Evolutionary conservation across 2,888 invertebrate genomes (phyloP).

Genomic region (Zeuzera pyrina): DNA sequence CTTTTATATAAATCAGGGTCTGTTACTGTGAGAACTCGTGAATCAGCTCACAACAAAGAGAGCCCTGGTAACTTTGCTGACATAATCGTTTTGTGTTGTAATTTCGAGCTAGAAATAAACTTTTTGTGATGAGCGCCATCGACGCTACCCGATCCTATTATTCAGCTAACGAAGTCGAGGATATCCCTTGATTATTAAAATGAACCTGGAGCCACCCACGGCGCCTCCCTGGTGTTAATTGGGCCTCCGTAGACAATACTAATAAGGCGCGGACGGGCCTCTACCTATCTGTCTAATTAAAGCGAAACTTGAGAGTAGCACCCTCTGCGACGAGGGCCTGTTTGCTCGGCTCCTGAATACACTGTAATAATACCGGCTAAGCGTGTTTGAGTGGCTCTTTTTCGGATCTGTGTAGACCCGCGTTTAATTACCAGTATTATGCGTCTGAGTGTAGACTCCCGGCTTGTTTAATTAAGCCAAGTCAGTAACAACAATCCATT

Average conservation of each 20-base stretch:
- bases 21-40: too few species aligned
- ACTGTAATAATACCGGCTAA: constrained; percentile 72
- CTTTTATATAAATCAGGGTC: too few species aligned
- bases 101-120: too few species aligned
- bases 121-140: too few species aligned
- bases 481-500: constrained; percentile 66
- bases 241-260: constrained; percentile 74
- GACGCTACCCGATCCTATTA: constrained; percentile 58
- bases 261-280: constrained; percentile 72
- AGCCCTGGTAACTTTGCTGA: too few species aligned
- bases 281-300: constrained; percentile 74
- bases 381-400: constrained; percentile 72
- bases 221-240: constrained; percentile 68
- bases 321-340: constrained; percentile 65
- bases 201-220: constrained; percentile 63
- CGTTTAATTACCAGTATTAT: constrained; percentile 71
- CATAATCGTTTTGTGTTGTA: too few species aligned
- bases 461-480: constrained; percentile 69
- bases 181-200: constrained; percentile 71
- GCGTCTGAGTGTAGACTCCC: constrained; percentile 67
- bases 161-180: constrained; percentile 66
- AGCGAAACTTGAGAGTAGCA: constrained; percentile 72
- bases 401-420: constrained; percentile 70
- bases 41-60: too few species aligned
- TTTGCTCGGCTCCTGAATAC: constrained; percentile 67